These are phyloP conservation scores for Galaxea fascicularis DNA, from an alignment of 92 coral and sea anemone species.

Conservation along the genomic window DNA sequence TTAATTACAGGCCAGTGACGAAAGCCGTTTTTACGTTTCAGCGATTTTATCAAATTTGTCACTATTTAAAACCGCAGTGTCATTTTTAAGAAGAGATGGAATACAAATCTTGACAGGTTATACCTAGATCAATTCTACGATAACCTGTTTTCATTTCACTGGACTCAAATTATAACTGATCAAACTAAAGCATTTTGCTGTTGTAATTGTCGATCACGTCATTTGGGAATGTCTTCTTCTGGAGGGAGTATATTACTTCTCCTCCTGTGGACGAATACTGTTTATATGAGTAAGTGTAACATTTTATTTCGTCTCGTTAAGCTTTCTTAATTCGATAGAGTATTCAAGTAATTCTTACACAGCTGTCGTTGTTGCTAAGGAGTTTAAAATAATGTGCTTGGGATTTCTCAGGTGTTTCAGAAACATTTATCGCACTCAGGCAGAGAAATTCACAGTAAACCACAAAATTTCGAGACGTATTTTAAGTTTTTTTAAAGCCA, in stretches of 20 bases:
- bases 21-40: background rate
- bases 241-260: background rate
- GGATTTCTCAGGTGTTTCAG: background rate
- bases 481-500: no score
- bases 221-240: background rate
- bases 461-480: background rate
- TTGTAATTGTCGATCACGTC: no score
- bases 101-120: no score
- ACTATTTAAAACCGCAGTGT: conserved; percentile 3
- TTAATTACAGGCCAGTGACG: background rate
- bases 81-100: background rate
- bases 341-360: background rate
- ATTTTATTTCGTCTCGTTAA: background rate
- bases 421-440: background rate
- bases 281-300: background rate
- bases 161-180: background rate
- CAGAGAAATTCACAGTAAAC: background rate
- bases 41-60: conserved; percentile 17
- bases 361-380: no score
- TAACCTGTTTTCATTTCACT: background rate
- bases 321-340: background rate
- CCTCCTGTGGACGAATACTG: background rate
- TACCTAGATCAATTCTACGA: background rate
- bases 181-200: background rate
- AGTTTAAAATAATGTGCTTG: no score